Evolutionary conservation across 2,113 vertebrate genomes (phyloP).

Genomic region (Beaufortia kweichowensis): DNA sequence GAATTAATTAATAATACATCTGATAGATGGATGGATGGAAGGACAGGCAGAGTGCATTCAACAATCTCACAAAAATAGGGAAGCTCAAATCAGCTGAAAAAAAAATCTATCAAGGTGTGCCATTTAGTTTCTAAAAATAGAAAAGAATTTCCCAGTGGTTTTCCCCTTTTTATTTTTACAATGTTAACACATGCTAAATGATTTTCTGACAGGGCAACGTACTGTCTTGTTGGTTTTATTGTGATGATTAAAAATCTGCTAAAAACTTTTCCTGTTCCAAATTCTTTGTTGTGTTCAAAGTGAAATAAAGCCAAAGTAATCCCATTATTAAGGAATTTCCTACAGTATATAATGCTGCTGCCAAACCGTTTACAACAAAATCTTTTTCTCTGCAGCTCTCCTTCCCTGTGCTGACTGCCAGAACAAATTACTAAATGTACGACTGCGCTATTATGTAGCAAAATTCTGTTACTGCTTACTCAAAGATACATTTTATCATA

Average conservation of each 20-base stretch:
- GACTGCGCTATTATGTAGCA: constrained; percentile 51
- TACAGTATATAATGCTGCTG: constrained; percentile 39
- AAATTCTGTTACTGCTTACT: constrained; percentile 40
- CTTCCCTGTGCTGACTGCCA: constrained; percentile 34
- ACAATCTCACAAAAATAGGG: constrained; percentile 42
- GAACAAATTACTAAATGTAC: constrained; percentile 47
- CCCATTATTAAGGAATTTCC: constrained; percentile 58
- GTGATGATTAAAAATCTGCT: constrained; percentile 47
- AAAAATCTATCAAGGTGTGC: constrained; percentile 62
- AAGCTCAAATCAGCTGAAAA: constrained; percentile 58
- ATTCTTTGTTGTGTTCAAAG: constrained; percentile 47
- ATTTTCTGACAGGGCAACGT: constrained; percentile 43
- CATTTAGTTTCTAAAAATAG: constrained; percentile 57
- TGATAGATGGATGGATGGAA: no score
- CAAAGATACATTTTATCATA: neutral
- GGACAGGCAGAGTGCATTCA: no score
- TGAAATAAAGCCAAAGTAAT: constrained; percentile 58
- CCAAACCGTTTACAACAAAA: constrained; percentile 47
- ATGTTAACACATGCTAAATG: constrained; percentile 33
- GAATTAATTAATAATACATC: no score
- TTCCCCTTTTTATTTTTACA: constrained; percentile 40
- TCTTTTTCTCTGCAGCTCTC: constrained; percentile 41
- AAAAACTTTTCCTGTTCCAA: constrained; percentile 53
- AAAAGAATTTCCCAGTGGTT: constrained; percentile 50
- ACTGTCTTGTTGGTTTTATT: constrained; percentile 57